Base-by-base conservation (phyloP, 2,797 vertebrate genomes). In the Psittacula echo region DNA sequence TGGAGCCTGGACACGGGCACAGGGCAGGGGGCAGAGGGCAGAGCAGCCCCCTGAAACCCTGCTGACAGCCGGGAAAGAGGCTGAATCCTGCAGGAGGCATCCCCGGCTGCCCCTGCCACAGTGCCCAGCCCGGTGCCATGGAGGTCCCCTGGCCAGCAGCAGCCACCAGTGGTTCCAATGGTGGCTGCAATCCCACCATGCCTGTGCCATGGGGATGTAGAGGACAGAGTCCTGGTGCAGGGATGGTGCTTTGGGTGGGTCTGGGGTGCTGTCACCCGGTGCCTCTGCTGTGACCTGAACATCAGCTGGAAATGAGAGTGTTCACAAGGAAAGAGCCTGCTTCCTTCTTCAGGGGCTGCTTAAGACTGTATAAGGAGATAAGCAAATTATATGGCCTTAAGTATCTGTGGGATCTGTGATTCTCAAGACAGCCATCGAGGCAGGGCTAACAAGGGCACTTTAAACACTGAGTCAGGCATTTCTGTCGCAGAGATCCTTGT, bases 381-480 rank as follows among this genome's bases (percentile, higher is more conserved):
- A 95, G 93, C 90, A 93, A 94, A 94, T 96, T 86, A 86, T 76
- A 60, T 82, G 89, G 95, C 91, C 91, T 76, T 89, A 91, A 94
- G 87, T 94, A 93, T 95, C 90, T 29, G 83, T 85, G 88, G 91
- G 91, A 94, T 95, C 87, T 85, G 79, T 60, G 94, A 76, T 79
- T 89, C 95, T 96, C 83, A 21, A 92, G 95, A 71, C 95, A 95
- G 85, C 91, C 87, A 88, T 93, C 47, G 78, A 70, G 74, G 87
- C 74, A 79, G 85, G 87, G 91, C 94, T 96, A 94, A 88, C 95
- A 92, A 90, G 94, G 95, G 85, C 91, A 85, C 89, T 92, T 94
- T 47, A 94, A 93, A 86, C 87, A 90, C 77, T 30, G 73, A 88
- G 60, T 92, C 95, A 94, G 83, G 93, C 93, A 39, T 91, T 93